phyloP scores from a whole-genome alignment of 2,113 vertebrate genomes.

The Sinocyclocheilus anshuiensis region DNA sequence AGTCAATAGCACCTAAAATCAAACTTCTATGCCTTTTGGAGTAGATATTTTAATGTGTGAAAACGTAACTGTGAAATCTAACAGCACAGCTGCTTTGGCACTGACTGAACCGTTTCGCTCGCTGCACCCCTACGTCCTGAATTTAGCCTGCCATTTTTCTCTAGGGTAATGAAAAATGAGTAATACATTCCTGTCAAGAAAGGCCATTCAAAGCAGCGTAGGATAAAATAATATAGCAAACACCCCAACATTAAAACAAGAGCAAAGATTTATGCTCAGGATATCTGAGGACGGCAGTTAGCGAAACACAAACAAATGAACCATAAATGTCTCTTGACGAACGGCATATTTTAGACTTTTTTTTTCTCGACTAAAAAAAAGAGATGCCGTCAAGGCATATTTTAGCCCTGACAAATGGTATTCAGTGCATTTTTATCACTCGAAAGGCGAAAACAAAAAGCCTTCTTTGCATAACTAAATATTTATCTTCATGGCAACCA shows the following conservation, averaged over 20 bases:
- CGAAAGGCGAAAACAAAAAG: conserved; percentile 1
- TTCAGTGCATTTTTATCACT: conserved; percentile 26
- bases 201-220: conserved; percentile 35
- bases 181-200: conserved; percentile 28
- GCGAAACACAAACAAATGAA: conserved; percentile 61
- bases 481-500: conserved; percentile 26
- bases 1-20: neutral
- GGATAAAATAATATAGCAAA: conserved; percentile 43
- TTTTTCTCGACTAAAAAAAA: conserved; percentile 38
- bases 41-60: conserved; percentile 28
- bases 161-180: conserved; percentile 46
- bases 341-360: no score
- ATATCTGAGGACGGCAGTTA: conserved; percentile 59
- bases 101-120: conserved; percentile 32
- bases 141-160: conserved; percentile 40
- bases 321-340: conserved; percentile 56
- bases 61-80: conserved; percentile 35
- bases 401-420: conserved; percentile 19
- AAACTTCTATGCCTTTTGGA: conserved; percentile 4
- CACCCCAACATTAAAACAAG: conserved; percentile 58
- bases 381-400: neutral
- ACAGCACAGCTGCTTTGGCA: conserved; percentile 41
- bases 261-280: conserved; percentile 60
- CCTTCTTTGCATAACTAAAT: conserved; percentile 4
- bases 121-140: conserved; percentile 18